A percentile compares a stretch with the other conserved stretches of the same genome.
These are phyloP conservation scores for Psilopsiagon aymara DNA, from an alignment of 2,113 vertebrate species.

Conservation along the genomic window DNA sequence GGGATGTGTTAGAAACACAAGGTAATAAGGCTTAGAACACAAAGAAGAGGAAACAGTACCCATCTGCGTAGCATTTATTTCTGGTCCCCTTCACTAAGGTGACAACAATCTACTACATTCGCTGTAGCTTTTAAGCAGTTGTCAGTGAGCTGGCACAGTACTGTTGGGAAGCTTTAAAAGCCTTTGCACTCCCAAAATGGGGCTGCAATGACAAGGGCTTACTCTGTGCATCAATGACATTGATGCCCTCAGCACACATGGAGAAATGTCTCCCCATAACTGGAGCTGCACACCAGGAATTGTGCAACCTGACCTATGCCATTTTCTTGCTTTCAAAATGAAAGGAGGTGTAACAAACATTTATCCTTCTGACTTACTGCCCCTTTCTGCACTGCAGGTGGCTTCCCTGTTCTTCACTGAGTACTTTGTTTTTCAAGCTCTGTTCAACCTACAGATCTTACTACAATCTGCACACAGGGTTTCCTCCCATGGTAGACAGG, in stretches of 20 bases:
- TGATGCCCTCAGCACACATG: not conserved
- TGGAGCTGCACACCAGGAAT: not conserved
- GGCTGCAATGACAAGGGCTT: not conserved
- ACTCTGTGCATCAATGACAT: not conserved
- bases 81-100: not conserved
- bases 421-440: not conserved
- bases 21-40: not conserved
- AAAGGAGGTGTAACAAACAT: not conserved
- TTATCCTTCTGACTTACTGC: not conserved
- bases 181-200: not conserved
- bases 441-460: not conserved
- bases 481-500: not conserved
- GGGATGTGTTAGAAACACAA: constrained; percentile 14
- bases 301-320: not conserved
- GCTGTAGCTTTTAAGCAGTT: not conserved
- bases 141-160: not conserved
- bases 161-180: not conserved
- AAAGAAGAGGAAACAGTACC: not conserved
- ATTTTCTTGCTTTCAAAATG: rapidly evolving
- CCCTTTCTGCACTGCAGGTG: not conserved
- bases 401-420: not conserved
- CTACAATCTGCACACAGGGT: not conserved
- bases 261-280: not conserved
- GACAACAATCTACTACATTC: not conserved
- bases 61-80: not conserved